These are phyloP conservation scores for Rafetus swinhoei DNA, from an alignment of 2,113 vertebrate genomes.

Conservation along the genomic window DNA sequence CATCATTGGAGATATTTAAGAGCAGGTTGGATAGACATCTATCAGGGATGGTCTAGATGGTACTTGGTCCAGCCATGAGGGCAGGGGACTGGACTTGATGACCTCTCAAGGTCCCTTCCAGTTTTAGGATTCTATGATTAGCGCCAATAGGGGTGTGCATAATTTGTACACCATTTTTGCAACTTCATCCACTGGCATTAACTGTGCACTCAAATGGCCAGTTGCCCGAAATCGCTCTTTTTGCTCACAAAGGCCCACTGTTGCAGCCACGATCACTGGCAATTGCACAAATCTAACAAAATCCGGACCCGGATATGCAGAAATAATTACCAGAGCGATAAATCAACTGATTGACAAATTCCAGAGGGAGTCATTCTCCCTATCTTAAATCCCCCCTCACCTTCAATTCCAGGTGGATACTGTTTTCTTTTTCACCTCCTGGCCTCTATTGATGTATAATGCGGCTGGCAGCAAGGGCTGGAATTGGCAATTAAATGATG, in stretches of 20 bases:
- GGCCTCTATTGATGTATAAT: not conserved
- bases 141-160: no score
- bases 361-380: not conserved
- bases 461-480: not conserved
- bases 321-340: not conserved
- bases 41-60: no score
- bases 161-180: not conserved
- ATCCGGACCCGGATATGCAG: not conserved
- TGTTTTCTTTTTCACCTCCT: not conserved
- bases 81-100: no score
- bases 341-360: not conserved
- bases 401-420: not conserved
- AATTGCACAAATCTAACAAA: accelerated
- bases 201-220: accelerated
- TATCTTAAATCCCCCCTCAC: not conserved
- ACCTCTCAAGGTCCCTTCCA: no score
- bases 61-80: no score
- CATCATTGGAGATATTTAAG: no score
- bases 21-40: no score
- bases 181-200: not conserved
- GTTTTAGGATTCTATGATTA: not conserved
- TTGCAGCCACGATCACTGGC: accelerated
- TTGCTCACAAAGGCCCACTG: not conserved
- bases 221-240: not conserved
- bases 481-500: not conserved